phyloP scores from a whole-genome alignment of 1,140 invertebrate genomes.

The Aphaenogaster rudis region DNA sequence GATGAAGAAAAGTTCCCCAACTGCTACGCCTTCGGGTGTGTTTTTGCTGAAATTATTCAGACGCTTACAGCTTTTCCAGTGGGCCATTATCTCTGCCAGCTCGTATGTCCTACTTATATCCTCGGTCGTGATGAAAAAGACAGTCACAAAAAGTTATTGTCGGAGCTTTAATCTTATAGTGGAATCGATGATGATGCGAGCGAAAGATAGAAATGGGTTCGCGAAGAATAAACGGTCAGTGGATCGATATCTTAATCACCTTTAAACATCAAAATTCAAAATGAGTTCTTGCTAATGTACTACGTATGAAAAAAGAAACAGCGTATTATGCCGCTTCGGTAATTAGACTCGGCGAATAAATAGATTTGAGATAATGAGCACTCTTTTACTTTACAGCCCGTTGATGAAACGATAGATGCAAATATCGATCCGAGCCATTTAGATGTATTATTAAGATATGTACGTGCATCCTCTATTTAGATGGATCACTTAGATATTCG shows the following conservation, averaged over 20 bases:
- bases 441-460: conserved; percentile 30
- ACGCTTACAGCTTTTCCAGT: not conserved
- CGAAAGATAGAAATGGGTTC: conserved; percentile 1
- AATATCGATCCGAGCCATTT: not conserved
- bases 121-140: not conserved
- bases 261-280: conserved; percentile 25
- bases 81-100: not conserved
- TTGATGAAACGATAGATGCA: not conserved
- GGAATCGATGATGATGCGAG: not conserved
- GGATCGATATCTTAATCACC: conserved; percentile 41
- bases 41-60: conserved; percentile 61
- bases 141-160: not conserved
- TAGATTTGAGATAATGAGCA: conserved; percentile 6
- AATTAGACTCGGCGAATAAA: not conserved
- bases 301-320: not conserved
- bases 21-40: conserved; percentile 64
- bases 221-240: conserved; percentile 9
- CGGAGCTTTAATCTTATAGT: conserved; percentile 3
- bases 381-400: not conserved
- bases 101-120: not conserved
- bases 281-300: not conserved
- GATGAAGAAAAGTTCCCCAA: conserved; percentile 18
- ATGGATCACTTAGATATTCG: conserved; percentile 34
- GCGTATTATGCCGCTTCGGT: not conserved
- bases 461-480: not conserved